phyloP scores from a whole-genome alignment of 2,797 vertebrate species.

The Ficedula albicollis region DNA sequence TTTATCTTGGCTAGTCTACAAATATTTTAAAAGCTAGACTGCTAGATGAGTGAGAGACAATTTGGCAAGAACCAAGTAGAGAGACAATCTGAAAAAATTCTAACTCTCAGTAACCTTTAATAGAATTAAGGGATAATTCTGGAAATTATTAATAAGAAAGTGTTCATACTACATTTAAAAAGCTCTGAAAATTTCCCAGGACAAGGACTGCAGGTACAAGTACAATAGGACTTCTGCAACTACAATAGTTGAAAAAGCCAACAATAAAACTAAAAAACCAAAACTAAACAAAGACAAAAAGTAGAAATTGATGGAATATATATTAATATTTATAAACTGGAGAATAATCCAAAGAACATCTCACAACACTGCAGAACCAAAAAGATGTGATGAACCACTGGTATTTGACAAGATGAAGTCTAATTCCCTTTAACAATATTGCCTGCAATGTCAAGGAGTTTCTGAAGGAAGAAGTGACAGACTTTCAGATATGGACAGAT shows the following conservation, averaged over 20 bases:
- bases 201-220: not conserved
- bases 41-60: not conserved
- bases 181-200: not conserved
- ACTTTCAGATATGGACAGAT: not conserved
- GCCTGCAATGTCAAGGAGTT: not conserved
- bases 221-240: not conserved
- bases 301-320: not conserved
- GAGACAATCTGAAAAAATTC: not conserved
- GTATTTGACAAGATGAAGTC: not conserved
- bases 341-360: not conserved
- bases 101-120: not conserved
- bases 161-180: not conserved
- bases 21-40: not conserved
- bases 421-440: not conserved
- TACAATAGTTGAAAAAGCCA: not conserved
- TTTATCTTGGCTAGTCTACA: not conserved
- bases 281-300: not conserved
- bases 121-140: not conserved
- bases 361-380: not conserved
- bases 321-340: not conserved
- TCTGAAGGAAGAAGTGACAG: not conserved
- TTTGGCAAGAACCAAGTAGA: not conserved
- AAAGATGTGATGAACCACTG: not conserved
- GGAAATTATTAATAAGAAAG: not conserved
- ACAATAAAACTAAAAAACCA: not conserved